Conservation (phyloP, 2,797 vertebrate genomes). For the Acanthiza pusilla region DNA sequence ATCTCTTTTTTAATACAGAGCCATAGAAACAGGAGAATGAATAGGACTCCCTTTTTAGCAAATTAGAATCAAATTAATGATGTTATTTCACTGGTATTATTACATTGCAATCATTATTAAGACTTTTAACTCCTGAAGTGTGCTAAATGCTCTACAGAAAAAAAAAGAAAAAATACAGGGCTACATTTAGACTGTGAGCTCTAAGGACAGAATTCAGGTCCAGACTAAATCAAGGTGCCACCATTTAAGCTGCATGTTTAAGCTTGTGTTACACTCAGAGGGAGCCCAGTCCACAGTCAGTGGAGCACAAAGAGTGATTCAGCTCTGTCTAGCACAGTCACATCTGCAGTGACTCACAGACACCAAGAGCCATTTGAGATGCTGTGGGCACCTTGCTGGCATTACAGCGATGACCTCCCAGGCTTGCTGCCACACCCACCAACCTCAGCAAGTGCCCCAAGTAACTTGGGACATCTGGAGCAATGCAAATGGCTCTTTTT, state of each 20-base stretch:
- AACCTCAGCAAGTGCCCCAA: background rate
- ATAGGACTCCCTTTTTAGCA: background rate
- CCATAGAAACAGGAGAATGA: background rate
- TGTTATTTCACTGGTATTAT: background rate
- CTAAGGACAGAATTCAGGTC: background rate
- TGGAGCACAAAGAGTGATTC: background rate
- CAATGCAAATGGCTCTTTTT: rapidly evolving
- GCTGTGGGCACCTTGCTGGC: background rate
- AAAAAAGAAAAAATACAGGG: background rate
- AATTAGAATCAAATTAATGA: background rate
- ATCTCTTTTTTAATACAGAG: background rate
- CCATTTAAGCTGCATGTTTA: background rate
- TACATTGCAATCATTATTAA: background rate
- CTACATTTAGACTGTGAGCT: background rate
- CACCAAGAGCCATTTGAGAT: background rate
- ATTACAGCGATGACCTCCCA: background rate
- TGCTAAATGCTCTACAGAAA: background rate
- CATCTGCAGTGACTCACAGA: background rate
- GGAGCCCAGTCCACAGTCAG: background rate
- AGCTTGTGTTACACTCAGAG: background rate
- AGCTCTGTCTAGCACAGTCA: background rate
- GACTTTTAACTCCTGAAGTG: background rate
- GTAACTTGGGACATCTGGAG: background rate
- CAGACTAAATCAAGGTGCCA: background rate
- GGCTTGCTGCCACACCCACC: background rate